Evolutionary conservation across 2,888 invertebrate species (phyloP).

Genomic region (Aphodius granarius): DNA sequence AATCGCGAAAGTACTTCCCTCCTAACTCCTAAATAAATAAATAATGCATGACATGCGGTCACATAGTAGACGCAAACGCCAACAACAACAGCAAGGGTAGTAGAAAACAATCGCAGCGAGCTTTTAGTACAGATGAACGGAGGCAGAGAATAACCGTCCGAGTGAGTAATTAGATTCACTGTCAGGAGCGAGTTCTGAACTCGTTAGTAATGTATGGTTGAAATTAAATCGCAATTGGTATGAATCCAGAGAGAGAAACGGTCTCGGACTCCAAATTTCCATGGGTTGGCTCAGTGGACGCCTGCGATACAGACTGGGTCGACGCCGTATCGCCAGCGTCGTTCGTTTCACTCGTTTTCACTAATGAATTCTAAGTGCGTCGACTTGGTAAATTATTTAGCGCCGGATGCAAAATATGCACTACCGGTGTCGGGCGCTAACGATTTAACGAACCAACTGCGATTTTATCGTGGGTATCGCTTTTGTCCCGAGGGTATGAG

Average conservation of each 20-base stretch:
- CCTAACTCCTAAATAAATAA: background rate
- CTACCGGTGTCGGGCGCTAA: background rate
- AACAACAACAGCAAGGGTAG: background rate
- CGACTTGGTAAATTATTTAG: background rate
- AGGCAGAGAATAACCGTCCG: background rate
- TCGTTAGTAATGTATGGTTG: background rate
- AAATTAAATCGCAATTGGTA: background rate
- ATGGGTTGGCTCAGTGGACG: background rate
- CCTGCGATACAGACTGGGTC: background rate
- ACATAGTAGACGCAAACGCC: background rate
- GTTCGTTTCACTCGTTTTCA: background rate
- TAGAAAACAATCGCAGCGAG: background rate
- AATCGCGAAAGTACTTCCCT: no score
- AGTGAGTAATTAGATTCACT: background rate
- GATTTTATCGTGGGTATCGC: background rate
- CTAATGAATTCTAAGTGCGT: background rate
- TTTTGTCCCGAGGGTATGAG: background rate
- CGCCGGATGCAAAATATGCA: background rate
- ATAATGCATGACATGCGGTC: background rate
- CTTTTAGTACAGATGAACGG: background rate
- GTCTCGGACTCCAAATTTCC: background rate
- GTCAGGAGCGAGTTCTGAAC: background rate
- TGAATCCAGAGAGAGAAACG: background rate
- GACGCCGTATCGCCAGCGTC: background rate
- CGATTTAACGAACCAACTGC: background rate